Evolutionary conservation across 1,140 invertebrate species (phyloP).

Genomic region (Drosophila melanogaster): DNA sequence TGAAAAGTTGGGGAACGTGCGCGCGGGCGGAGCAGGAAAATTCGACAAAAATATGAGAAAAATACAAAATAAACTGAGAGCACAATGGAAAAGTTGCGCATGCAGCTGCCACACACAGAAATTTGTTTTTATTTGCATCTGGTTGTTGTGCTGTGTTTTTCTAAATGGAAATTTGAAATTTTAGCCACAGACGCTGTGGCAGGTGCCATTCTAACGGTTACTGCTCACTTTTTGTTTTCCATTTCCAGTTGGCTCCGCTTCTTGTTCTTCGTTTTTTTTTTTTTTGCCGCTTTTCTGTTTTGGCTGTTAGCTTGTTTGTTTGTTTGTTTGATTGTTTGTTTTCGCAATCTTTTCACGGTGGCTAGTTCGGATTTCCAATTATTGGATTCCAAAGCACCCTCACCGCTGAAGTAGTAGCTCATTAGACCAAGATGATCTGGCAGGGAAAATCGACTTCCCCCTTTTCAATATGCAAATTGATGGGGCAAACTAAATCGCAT

Average conservation of each 20-base stretch:
- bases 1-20: slow-evolving; percentile 21
- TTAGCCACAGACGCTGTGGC: slow-evolving; percentile 50
- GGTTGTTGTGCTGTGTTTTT: slow-evolving; percentile 40
- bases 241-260: slow-evolving; percentile 15
- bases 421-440: slow-evolving; percentile 50
- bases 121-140: slow-evolving; percentile 57
- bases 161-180: slow-evolving; percentile 57
- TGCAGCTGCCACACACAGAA: slow-evolving; percentile 48
- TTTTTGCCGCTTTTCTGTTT: slow-evolving; percentile 16
- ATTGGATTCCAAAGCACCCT: slow-evolving; percentile 52
- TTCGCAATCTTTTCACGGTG: slow-evolving; percentile 56
- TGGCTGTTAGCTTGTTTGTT: slow-evolving; percentile 7
- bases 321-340: slow-evolving; percentile 25
- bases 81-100: slow-evolving; percentile 52
- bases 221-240: slow-evolving; percentile 45
- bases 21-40: slow-evolving; percentile 2
- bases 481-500: slow-evolving; percentile 8
- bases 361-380: slow-evolving; percentile 64
- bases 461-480: slow-evolving; percentile 46
- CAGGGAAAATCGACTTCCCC: slow-evolving; percentile 20
- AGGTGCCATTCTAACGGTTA: slow-evolving; percentile 50
- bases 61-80: slow-evolving; percentile 39
- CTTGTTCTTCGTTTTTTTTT: slow-evolving; percentile 5
- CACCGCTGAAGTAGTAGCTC: slow-evolving; percentile 24
- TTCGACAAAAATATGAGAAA: slow-evolving; percentile 44